Evolutionary conservation across 2,888 invertebrate genomes (phyloP).

Genomic region (Megamerina dolium): DNA sequence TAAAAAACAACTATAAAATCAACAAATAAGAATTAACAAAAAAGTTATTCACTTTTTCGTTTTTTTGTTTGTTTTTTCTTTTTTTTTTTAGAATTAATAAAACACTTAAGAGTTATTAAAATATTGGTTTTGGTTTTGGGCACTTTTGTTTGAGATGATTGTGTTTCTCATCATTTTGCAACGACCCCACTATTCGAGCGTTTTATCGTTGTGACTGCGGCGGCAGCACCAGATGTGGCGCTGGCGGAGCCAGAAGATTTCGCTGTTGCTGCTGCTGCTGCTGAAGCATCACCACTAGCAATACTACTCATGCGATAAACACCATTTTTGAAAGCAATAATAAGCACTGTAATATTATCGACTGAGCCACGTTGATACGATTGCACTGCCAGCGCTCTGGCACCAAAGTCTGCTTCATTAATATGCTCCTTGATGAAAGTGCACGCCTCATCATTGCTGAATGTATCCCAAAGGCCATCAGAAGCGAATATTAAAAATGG

Average conservation of each 20-base stretch:
- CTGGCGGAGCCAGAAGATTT: slow-evolving; percentile 1
- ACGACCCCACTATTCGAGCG: slow-evolving; percentile 26
- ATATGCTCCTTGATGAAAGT: slow-evolving; percentile 79
- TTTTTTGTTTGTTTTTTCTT: too few species aligned
- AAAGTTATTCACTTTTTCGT: too few species aligned
- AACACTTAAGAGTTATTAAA: too few species aligned
- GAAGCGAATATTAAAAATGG: slow-evolving; percentile 88
- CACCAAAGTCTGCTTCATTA: slow-evolving; percentile 81
- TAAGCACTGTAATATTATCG: slow-evolving; percentile 92
- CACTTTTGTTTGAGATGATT: too few species aligned
- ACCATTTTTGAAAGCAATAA: slow-evolving; percentile 71
- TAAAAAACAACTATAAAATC: too few species aligned
- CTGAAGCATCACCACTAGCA: slow-evolving; percentile 7
- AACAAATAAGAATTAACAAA: too few species aligned
- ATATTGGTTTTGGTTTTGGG: too few species aligned
- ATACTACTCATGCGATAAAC: slow-evolving; percentile 37
- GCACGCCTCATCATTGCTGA: slow-evolving; percentile 90
- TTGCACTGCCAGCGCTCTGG: slow-evolving; percentile 84
- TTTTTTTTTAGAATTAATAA: too few species aligned
- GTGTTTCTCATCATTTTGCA: too few species aligned
- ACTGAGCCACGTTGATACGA: slow-evolving; percentile 88
- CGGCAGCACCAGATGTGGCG: not conserved
- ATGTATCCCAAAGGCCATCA: slow-evolving; percentile 96
- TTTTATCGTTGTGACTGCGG: slow-evolving; percentile 8
- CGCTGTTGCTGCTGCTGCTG: slow-evolving; percentile 13